phyloP scores from a whole-genome alignment of 2,113 vertebrate species.

The Leuciscus idus region DNA sequence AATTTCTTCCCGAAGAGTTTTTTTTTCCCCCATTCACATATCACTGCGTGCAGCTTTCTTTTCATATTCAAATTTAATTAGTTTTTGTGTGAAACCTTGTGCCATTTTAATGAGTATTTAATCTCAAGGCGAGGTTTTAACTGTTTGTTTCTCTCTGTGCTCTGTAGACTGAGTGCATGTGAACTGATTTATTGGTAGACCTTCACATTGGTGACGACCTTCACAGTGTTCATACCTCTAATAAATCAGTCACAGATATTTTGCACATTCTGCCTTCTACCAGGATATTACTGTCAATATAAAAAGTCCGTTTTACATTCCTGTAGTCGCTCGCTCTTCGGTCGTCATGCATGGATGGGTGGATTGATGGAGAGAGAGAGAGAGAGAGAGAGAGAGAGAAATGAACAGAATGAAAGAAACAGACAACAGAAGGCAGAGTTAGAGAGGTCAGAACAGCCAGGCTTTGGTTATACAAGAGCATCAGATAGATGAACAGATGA shows the following conservation, averaged over 20 bases:
- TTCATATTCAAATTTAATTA: slow-evolving; percentile 48
- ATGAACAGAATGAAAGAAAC: neutral
- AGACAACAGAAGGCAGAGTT: slow-evolving; percentile 18
- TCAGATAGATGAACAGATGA: slow-evolving; percentile 7
- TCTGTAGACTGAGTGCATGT: neutral
- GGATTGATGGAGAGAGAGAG: neutral
- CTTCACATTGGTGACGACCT: neutral
- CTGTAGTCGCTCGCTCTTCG: neutral
- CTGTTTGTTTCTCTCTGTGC: slow-evolving; percentile 23
- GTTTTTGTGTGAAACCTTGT: slow-evolving; percentile 8
- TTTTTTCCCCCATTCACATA: neutral
- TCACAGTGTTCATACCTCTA: neutral
- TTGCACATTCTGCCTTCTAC: neutral
- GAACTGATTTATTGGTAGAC: slow-evolving; percentile 10
- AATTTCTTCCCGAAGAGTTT: slow-evolving; percentile 16
- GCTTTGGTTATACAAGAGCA: slow-evolving; percentile 12
- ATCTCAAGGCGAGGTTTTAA: neutral
- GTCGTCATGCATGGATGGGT: neutral
- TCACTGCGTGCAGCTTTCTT: slow-evolving; percentile 29
- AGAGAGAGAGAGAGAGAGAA: neutral
- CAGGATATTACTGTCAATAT: neutral
- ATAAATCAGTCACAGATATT: slow-evolving; percentile 6
- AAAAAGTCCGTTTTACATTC: neutral
- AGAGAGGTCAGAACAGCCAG: slow-evolving; percentile 29
- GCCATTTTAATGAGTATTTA: neutral